Evolutionary conservation across 2,888 invertebrate genomes (phyloP).

Genomic region (Sphecodes monilicornis): DNA sequence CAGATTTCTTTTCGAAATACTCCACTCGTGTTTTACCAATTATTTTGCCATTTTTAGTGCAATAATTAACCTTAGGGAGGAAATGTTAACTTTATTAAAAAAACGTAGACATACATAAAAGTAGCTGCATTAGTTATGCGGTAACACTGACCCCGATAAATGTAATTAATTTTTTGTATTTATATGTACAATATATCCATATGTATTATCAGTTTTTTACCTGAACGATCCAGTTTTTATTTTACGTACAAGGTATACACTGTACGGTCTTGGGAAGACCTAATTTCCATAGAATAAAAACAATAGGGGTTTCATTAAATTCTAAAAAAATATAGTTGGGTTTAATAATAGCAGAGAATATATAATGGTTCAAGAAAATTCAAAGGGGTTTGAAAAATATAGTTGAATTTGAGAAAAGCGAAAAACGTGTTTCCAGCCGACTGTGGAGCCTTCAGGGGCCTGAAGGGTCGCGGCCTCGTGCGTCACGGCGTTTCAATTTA

Average conservation of each 20-base stretch:
- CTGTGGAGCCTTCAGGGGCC: background rate
- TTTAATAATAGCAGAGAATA: no score
- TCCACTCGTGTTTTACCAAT: background rate
- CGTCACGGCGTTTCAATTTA: background rate
- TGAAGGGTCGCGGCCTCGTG: background rate
- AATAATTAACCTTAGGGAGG: background rate
- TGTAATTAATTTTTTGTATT: background rate
- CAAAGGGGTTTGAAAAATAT: no score
- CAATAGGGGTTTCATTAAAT: no score
- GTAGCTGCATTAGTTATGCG: no score
- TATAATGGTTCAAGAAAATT: no score
- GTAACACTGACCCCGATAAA: background rate
- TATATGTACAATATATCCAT: background rate
- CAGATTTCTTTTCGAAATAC: background rate
- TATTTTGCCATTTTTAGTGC: background rate
- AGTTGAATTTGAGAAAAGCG: no score
- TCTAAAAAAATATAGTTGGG: no score
- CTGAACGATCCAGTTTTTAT: background rate
- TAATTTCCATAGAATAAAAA: no score
- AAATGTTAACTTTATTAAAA: background rate
- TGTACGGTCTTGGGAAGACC: no score
- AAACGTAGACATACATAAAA: background rate
- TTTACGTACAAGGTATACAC: background rate
- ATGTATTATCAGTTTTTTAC: constrained; percentile 5
- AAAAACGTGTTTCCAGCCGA: no score